Evolutionary conservation across 1,140 invertebrate species (phyloP).

Genomic region (Panagrolaimus sp.): DNA sequence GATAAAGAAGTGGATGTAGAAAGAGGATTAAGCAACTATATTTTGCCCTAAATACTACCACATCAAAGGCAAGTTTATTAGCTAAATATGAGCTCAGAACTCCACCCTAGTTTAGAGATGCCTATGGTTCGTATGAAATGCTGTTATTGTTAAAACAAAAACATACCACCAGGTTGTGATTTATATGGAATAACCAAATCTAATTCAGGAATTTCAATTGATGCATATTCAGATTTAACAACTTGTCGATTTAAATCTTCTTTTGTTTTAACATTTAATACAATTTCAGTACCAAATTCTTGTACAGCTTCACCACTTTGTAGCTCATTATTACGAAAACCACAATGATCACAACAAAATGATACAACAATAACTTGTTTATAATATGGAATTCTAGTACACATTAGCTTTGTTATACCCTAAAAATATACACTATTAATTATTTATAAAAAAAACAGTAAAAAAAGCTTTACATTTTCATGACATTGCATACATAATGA

Average conservation of each 20-base stretch:
- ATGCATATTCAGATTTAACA: constrained; percentile 82
- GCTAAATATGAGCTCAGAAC: no score
- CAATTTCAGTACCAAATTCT: constrained; percentile 57
- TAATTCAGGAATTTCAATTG: constrained; percentile 75
- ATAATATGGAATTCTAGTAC: constrained; percentile 91
- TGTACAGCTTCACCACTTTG: constrained; percentile 77
- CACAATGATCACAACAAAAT: constrained; percentile 83
- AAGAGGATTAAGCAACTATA: no score
- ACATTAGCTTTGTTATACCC: constrained; percentile 78
- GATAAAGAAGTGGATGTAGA: no score
- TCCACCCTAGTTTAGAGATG: no score
- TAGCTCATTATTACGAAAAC: constrained; percentile 82
- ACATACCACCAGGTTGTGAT: constrained; percentile 71
- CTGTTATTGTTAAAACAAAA: no score
- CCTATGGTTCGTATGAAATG: no score
- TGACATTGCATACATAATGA: constrained; percentile 85
- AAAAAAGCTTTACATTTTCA: constrained; percentile 79
- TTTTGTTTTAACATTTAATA: constrained; percentile 42
- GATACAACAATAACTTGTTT: constrained; percentile 93
- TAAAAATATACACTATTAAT: constrained; percentile 62
- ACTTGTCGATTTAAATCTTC: constrained; percentile 81
- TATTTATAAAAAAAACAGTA: no score
- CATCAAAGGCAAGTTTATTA: no score
- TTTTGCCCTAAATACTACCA: no score
- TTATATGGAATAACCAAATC: constrained; percentile 84